These are phyloP conservation scores for Tricholaema leucomelas DNA, from an alignment of 2,113 vertebrate species.

Conservation along the genomic window DNA sequence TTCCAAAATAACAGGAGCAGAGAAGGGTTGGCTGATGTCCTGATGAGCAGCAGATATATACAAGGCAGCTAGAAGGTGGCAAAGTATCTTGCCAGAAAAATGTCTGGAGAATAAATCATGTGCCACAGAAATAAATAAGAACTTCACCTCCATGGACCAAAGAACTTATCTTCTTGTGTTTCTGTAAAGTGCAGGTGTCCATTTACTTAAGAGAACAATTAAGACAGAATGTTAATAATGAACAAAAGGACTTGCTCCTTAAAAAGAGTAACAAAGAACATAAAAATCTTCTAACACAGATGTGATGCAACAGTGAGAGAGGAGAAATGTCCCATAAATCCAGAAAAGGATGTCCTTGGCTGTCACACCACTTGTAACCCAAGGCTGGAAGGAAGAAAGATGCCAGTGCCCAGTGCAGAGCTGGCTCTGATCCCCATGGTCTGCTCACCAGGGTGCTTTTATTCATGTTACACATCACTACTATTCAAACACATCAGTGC, in stretches of 20 bases:
- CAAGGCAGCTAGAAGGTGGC: neutral
- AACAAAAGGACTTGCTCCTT: neutral
- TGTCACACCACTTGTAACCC: neutral
- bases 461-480: fast-evolving
- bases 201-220: conserved; percentile 9
- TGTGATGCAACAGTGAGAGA: neutral
- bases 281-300: neutral
- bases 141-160: neutral
- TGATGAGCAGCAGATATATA: neutral
- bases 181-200: conserved; percentile 34
- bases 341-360: neutral
- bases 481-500: neutral
- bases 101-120: neutral
- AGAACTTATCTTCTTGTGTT: neutral
- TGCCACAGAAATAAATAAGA: neutral
- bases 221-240: neutral
- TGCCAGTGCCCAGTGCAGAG: fast-evolving
- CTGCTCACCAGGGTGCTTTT: neutral
- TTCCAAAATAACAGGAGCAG: conserved; percentile 48
- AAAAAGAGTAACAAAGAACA: neutral
- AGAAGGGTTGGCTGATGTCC: neutral
- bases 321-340: neutral
- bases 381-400: neutral
- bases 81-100: neutral
- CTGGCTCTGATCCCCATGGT: neutral